Evolutionary conservation across 2,888 invertebrate species (phyloP), one percentile per base, ranked within the genome.

Genomic region (Rhagophthalmus giganteus): DNA sequence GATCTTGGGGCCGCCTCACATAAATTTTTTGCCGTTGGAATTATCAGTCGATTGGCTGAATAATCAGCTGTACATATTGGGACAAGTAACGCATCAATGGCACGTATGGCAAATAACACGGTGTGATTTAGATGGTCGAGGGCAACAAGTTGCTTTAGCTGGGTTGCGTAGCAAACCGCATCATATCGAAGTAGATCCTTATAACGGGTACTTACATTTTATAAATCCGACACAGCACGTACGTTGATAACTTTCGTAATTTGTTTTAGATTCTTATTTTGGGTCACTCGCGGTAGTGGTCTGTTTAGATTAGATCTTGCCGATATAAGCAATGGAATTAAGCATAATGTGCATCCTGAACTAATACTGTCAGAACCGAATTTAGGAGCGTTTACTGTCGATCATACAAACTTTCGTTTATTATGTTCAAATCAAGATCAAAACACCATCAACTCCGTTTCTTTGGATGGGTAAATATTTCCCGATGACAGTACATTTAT

Each of bases 21-120:
- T 80, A 7, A 78, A 80, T 35, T 86, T 85, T 67, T 79, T 79
- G 49, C 88, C 90, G 0, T 70, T 86, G 35, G 85, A 86, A 57
- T 68, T 91, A 5, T 87, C 90, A 1, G 82, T 94, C 0, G 96
- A 96, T 73, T 96, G 95, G 95, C 76, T 96, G 24, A 90, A 91
- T 67, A 81, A 86, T 52, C 85, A 89, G 48, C 77, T 95, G 1
- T 95, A 93, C 65, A 81, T 95, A 42, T 79, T 93, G 16, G 90
- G 88, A 0, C 86, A 89, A 73, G 82, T 85, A 4, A 68, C 71
- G 41, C 76, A 74, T 33, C 75, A 73, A 59, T 62, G 55, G 33
- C 73, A 72, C 1, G 73, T 75, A 33, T 91, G 89, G 86, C 83
- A 88, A 71, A 87, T 94, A 50, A 81, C 85, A 41, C 78, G 88